Evolutionary conservation across 2,797 vertebrate species (phyloP).

Genomic region (Chiroxiphia lanceolata): DNA sequence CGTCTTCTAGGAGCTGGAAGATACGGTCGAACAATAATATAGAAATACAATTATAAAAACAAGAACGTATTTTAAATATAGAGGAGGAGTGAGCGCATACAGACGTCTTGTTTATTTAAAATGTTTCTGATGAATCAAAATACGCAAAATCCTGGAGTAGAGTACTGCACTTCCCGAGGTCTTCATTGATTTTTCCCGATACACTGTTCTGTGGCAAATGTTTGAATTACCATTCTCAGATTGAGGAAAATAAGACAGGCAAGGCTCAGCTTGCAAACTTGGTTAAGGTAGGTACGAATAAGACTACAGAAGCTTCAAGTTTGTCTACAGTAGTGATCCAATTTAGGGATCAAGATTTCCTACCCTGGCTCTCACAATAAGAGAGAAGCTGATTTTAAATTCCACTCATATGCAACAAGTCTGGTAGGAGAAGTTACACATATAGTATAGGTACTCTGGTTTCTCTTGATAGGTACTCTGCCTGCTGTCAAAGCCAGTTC

Average conservation of each 20-base stretch:
- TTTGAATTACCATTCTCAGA: neutral
- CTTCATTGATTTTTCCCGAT: neutral
- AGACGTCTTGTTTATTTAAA: neutral
- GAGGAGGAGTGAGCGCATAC: rapidly evolving
- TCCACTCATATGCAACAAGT: neutral
- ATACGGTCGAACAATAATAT: rapidly evolving
- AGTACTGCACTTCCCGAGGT: neutral
- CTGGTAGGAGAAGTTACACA: neutral
- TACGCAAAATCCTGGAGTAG: neutral
- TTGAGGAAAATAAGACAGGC: neutral
- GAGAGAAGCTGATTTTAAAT: neutral
- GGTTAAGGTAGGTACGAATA: neutral
- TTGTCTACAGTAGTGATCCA: neutral
- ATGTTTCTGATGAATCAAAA: neutral
- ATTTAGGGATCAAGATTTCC: neutral
- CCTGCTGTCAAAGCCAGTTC: neutral
- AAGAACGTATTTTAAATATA: neutral
- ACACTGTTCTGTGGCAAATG: neutral
- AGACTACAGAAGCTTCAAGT: neutral
- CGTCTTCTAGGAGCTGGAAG: neutral
- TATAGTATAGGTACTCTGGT: neutral
- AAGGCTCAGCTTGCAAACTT: neutral
- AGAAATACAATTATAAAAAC: neutral
- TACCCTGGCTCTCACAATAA: neutral
- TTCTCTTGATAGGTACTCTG: neutral